A percentile compares a stretch with the other conserved stretches of the same genome.
Evolutionary conservation across 2,113 vertebrate genomes (phyloP).

Genomic region (Microcebus lehilahytsara): DNA sequence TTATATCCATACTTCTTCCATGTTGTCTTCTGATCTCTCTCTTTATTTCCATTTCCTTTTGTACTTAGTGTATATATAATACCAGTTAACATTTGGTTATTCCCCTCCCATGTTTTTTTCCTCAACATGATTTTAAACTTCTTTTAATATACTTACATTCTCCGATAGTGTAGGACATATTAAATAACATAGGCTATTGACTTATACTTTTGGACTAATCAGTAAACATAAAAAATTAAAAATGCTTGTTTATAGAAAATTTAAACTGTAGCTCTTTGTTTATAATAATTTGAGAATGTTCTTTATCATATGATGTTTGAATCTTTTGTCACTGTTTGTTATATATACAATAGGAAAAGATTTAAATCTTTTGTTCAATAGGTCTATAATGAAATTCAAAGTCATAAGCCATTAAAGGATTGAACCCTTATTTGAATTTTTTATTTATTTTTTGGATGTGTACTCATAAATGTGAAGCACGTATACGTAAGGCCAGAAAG

Average conservation of each 20-base stretch:
- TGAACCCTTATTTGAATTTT: background rate
- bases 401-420: background rate
- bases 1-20: background rate
- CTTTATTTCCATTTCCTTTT: background rate
- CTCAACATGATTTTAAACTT: background rate
- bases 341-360: background rate
- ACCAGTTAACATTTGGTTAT: background rate
- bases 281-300: background rate
- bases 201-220: background rate
- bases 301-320: background rate
- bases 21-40: background rate
- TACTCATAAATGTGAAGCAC: background rate
- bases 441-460: background rate
- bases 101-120: background rate
- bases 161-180: background rate
- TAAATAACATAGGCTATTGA: background rate
- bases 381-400: background rate
- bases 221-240: background rate
- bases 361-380: background rate
- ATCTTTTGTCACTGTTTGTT: background rate
- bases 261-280: background rate
- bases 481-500: background rate
- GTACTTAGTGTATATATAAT: background rate
- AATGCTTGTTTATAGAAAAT: background rate
- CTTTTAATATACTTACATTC: background rate